phyloP scores from a whole-genome alignment of 1,140 invertebrate species.

The Drosophila pallidifrons region DNA sequence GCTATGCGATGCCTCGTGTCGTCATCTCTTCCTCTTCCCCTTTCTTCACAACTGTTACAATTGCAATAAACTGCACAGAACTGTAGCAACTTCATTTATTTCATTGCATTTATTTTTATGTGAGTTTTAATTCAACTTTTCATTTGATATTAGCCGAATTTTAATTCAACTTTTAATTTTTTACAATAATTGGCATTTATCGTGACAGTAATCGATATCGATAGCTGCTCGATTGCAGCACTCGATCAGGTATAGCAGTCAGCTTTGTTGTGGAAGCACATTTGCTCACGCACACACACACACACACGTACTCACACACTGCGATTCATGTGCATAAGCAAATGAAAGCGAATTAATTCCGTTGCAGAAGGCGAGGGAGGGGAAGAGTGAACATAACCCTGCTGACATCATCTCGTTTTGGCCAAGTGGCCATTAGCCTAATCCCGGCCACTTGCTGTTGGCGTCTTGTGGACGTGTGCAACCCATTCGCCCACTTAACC shows the following conservation, averaged over 20 bases:
- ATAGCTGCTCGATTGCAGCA: background rate
- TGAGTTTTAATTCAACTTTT: no score
- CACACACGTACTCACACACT: background rate
- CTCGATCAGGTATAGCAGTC: background rate
- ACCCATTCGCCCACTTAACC: background rate
- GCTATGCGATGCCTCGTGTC: background rate
- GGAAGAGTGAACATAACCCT: background rate
- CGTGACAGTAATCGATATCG: background rate
- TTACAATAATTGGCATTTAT: background rate
- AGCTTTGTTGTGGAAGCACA: background rate
- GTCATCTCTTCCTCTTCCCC: background rate
- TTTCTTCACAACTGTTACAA: no score
- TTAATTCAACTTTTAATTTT: no score
- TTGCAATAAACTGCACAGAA: no score
- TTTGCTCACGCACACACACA: background rate
- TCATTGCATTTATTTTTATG: no score
- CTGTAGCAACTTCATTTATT: no score
- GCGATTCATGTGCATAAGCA: background rate
- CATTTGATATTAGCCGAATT: no score
- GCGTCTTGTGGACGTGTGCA: background rate
- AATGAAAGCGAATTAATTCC: background rate
- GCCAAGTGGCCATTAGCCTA: slow-evolving; percentile 30
- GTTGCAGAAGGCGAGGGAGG: background rate
- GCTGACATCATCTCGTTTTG: slow-evolving; percentile 31
- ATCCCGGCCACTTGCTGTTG: slow-evolving; percentile 18